phyloP scores from a whole-genome alignment of 2,113 vertebrate species.

The Anhinga rufa region DNA sequence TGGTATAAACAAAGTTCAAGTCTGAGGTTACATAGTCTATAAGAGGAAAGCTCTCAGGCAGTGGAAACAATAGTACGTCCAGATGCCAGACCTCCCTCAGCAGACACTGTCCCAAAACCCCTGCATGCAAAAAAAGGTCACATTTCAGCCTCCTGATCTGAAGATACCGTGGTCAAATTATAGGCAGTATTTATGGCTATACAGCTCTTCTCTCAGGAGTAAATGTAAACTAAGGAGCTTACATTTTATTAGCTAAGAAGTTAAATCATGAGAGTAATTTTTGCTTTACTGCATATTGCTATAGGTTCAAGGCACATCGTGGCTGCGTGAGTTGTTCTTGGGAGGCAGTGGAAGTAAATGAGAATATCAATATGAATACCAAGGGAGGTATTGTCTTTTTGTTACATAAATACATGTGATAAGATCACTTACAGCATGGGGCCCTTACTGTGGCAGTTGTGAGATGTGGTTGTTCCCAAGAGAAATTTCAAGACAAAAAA shows the following conservation, averaged over 20 bases:
- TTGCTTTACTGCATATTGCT: neutral
- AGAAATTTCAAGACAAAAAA: neutral
- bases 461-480: neutral
- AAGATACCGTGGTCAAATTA: neutral
- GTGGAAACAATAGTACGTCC: slow-evolving; percentile 1
- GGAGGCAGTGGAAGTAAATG: neutral
- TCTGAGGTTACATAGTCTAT: slow-evolving; percentile 17
- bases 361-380: neutral
- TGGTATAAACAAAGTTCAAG: slow-evolving; percentile 40
- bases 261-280: neutral
- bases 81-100: slow-evolving; percentile 31
- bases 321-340: neutral
- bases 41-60: slow-evolving; percentile 48
- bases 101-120: neutral
- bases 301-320: neutral
- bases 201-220: neutral
- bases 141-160: neutral
- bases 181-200: neutral
- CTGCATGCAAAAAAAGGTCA: neutral
- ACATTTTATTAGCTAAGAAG: neutral
- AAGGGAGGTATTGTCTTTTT: neutral
- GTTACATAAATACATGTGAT: neutral
- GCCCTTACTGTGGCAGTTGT: neutral
- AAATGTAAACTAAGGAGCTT: neutral
- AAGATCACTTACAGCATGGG: neutral